Conservation (phyloP, 2,113 vertebrate genomes). For the Alethe diademata region DNA sequence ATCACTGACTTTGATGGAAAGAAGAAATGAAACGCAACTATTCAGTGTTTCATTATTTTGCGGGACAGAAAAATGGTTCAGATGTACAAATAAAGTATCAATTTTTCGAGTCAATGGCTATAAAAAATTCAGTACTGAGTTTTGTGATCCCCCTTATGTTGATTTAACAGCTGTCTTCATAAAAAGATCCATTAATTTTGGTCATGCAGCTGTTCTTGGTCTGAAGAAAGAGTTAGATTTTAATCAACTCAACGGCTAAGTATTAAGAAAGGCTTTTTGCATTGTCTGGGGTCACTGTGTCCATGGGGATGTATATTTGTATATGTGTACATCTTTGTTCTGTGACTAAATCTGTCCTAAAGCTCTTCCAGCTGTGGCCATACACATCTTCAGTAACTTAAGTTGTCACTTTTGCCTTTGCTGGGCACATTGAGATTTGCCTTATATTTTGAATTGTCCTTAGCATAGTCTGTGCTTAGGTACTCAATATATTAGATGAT, state of each 20-base stretch:
- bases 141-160: neutral
- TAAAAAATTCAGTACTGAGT: neutral
- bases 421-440: neutral
- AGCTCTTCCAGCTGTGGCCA: neutral
- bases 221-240: constrained; percentile 8
- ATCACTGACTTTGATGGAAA: neutral
- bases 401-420: neutral
- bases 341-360: neutral
- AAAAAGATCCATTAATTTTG: neutral
- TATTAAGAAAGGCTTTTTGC: neutral
- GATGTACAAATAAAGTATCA: neutral
- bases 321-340: neutral
- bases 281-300: neutral
- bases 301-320: neutral
- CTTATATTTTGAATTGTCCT: neutral
- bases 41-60: neutral
- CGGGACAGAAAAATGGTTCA: neutral
- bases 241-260: neutral
- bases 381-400: neutral
- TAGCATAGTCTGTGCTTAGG: neutral
- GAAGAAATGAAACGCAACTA: neutral
- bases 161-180: neutral
- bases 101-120: neutral
- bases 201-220: neutral
- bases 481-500: neutral